phyloP scores from a whole-genome alignment of 2,888 invertebrate genomes.

The Pomacea canaliculata region DNA sequence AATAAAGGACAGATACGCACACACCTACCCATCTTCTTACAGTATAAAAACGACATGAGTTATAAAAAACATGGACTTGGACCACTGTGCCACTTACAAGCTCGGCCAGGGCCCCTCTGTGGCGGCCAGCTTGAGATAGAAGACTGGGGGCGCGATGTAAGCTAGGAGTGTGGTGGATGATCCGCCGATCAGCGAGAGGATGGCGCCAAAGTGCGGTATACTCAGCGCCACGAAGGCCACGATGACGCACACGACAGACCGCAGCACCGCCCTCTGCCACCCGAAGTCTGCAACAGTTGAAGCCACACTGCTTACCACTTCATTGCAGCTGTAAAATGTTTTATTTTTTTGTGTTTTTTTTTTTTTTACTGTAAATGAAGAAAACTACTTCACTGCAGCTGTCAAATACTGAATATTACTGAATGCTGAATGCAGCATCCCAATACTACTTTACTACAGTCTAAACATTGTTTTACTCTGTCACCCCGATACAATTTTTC shows the following conservation, averaged over 20 bases:
- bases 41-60: no score
- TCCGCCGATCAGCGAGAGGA: conserved; percentile 88
- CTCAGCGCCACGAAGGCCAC: conserved; percentile 85
- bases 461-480: no score
- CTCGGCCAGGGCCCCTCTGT: conserved; percentile 72
- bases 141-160: conserved; percentile 85
- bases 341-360: no score
- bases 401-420: no score
- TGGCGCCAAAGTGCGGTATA: conserved; percentile 86
- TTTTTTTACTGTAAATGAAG: background rate
- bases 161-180: conserved; percentile 86
- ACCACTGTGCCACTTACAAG: conserved; percentile 65
- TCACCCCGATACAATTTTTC: no score
- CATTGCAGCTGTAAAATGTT: background rate
- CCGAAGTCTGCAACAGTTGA: conserved; percentile 77
- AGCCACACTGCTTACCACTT: background rate
- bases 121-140: conserved; percentile 80
- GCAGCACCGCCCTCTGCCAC: conserved; percentile 79
- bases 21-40: no score
- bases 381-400: no score
- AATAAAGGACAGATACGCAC: no score
- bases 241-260: conserved; percentile 79
- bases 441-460: no score
- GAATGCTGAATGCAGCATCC: no score
- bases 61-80: no score